Evolutionary conservation across 2,113 vertebrate species (phyloP), one percentile per base, ranked within the genome.

Genomic region (Mesocricetus auratus): DNA sequence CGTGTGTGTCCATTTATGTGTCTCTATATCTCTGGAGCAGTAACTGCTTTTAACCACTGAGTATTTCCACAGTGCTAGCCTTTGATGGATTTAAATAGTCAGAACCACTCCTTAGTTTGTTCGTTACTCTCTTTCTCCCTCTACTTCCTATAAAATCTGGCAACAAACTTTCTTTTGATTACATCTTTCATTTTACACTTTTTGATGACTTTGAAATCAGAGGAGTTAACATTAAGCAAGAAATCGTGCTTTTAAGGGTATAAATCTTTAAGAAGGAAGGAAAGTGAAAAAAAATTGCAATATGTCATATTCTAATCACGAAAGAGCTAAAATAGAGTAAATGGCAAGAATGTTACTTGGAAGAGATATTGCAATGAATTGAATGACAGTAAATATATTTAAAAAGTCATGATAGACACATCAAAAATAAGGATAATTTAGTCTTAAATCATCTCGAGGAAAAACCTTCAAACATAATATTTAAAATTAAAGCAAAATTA

Each of bases 121-220:
- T 98, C 96, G 97, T 98, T 97, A 98, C 95, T 94, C 97, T 86
- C 42, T 64, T 16, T 33, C 42, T 68, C 64, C 31, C 21, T 50
- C 45, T 69, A 21, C 12, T 71, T 24, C 42, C 53, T 96, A 81
- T 94, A 90, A 98, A 98, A 98, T 94, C 86, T 98, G 88, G 3
- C 91, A 98, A 95, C 89, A 92, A 98, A 98, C 64, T 88, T 94
- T 96, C 93, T 92, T 98, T 97, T 98, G 97, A 98, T 98, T 98
- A 97, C 96, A 95, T 96, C 94, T 97, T 56, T 98, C 69, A 94
- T 74, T 96, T 98, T 97, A 8, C 33, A 90, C 53, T 95, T 39
- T 56, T 58, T 93, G 56, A 96, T 94, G 73, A 86, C 66, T 93
- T 19, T 94, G 91, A 98, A 98, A 98, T 98, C 96, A 98, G 83